phyloP scores from a whole-genome alignment of 2,113 vertebrate genomes.

The Brachirus orientalis region DNA sequence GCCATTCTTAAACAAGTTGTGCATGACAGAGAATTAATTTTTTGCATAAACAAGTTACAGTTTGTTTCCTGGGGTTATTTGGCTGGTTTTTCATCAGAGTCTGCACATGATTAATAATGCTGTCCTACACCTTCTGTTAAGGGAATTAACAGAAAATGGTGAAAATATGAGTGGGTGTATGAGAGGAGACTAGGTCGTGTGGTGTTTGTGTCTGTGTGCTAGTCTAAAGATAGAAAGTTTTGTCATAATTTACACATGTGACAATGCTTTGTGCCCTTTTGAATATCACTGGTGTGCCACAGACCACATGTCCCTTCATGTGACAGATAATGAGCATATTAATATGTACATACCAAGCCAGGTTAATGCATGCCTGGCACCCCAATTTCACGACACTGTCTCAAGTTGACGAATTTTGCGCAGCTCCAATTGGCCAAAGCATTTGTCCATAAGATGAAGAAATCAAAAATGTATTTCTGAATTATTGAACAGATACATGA shows the following conservation, averaged over 20 bases:
- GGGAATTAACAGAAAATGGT: constrained; percentile 61
- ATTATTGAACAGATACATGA: constrained; percentile 75
- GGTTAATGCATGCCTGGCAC: constrained; percentile 61
- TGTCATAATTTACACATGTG: constrained; percentile 8
- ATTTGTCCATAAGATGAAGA: constrained; percentile 61
- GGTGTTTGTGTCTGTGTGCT: not conserved
- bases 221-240: constrained; percentile 6
- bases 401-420: constrained; percentile 30
- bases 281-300: constrained; percentile 54
- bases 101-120: constrained; percentile 71
- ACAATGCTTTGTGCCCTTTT: constrained; percentile 48
- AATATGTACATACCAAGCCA: constrained; percentile 71
- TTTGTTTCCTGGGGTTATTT: constrained; percentile 64
- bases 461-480: constrained; percentile 60
- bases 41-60: constrained; percentile 66
- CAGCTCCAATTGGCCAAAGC: constrained; percentile 28
- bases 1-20: constrained; percentile 72
- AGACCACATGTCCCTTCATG: constrained; percentile 29
- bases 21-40: constrained; percentile 71
- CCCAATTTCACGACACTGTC: constrained; percentile 66
- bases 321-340: constrained; percentile 69
- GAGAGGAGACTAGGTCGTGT: constrained; percentile 27
- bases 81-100: constrained; percentile 27
- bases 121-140: constrained; percentile 49
- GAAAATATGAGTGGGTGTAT: constrained; percentile 30